Conservation (phyloP, 2,888 invertebrate species). For the Tipula unca region DNA sequence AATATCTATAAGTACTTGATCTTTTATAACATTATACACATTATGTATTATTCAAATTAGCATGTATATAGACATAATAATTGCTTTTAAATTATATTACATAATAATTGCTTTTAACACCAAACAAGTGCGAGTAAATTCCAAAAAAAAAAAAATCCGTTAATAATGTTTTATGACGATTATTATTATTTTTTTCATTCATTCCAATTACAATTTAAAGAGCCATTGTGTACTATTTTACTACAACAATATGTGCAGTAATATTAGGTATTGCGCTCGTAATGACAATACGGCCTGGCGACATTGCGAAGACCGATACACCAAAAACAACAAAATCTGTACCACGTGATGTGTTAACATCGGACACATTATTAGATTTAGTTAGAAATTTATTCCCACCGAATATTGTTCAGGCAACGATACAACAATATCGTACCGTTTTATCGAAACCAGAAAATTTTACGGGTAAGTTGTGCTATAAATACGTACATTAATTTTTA, state of each 20-base stretch:
- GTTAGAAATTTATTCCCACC: conserved; percentile 89
- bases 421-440: conserved; percentile 36
- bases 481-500: background rate
- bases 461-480: background rate
- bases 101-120: no score
- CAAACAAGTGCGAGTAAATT: no score
- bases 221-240: conserved; percentile 84
- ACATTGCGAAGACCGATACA: conserved; percentile 42
- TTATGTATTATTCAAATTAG: no score
- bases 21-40: background rate
- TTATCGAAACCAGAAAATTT: background rate
- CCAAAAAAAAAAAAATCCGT: no score
- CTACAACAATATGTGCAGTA: conserved; percentile 87
- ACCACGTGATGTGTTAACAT: conserved; percentile 61
- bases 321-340: conserved; percentile 43
- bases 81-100: no score
- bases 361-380: conserved; percentile 87
- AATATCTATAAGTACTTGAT: background rate
- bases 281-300: conserved; percentile 76
- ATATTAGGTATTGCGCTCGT: conserved; percentile 86
- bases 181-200: conserved; percentile 18
- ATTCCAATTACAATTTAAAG: conserved; percentile 48
- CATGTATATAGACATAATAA: no score
- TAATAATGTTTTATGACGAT: background rate
- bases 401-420: conserved; percentile 79